Evolutionary conservation across 2,888 invertebrate genomes (phyloP).

Genomic region (Coenonympha glycerion): DNA sequence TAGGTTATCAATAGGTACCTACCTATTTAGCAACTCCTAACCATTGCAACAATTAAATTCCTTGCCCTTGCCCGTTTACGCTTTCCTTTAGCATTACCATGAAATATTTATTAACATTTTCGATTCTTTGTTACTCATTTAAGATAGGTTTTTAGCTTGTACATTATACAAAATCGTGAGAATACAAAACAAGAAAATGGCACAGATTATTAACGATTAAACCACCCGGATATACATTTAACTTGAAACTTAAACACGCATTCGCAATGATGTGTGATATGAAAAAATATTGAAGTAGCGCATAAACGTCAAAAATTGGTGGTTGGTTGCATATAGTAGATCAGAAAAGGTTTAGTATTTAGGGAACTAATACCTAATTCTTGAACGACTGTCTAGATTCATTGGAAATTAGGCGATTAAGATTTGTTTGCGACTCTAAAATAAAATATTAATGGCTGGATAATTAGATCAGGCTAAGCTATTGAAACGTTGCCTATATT

Average conservation of each 20-base stretch:
- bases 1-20: not conserved
- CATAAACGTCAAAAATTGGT: not conserved
- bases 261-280: not conserved
- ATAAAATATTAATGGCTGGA: not conserved
- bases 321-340: constrained; percentile 3
- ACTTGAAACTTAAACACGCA: not conserved
- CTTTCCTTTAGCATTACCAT: not conserved
- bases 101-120: not conserved
- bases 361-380: too few species aligned
- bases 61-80: not conserved
- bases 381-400: too few species aligned
- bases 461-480: not conserved
- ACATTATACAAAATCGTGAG: too few species aligned
- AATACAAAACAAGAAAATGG: not conserved
- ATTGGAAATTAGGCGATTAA: constrained; percentile 3
- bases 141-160: too few species aligned
- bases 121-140: too few species aligned
- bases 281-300: not conserved
- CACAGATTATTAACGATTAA: not conserved
- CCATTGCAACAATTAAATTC: not conserved
- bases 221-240: not conserved
- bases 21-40: not conserved
- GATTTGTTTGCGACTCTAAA: too few species aligned
- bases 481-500: not conserved
- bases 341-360: too few species aligned